Percentiles rank a stretch among this genome's conserved stretches.
phyloP scores from a whole-genome alignment of 2,797 vertebrate species.

The Delichon dasypus region DNA sequence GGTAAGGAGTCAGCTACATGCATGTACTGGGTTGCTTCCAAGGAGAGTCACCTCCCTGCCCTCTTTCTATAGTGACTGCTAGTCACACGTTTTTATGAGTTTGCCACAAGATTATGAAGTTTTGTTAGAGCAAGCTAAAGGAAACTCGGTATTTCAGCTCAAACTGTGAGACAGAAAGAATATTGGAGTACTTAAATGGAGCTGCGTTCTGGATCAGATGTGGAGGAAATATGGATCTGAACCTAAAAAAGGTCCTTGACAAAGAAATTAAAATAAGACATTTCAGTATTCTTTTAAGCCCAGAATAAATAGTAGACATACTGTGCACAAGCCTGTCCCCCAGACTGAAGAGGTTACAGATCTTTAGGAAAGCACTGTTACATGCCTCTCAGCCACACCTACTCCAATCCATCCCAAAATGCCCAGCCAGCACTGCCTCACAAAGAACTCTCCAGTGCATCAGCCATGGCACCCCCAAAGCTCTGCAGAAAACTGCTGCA shows the following conservation, averaged over 20 bases:
- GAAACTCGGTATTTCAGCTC: neutral
- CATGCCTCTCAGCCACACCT: neutral
- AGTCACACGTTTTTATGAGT: neutral
- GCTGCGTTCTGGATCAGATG: neutral
- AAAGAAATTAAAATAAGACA: neutral
- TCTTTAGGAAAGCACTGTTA: neutral
- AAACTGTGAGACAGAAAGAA: neutral
- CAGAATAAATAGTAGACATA: neutral
- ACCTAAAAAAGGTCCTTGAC: neutral
- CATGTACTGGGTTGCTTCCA: fast-evolving
- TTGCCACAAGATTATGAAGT: neutral
- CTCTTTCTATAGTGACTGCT: neutral
- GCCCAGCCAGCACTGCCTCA: neutral
- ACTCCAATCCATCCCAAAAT: neutral
- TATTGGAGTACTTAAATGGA: neutral
- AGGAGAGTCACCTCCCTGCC: neutral
- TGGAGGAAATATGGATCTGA: neutral
- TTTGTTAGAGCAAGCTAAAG: neutral
- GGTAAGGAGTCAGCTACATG: constrained; percentile 72
- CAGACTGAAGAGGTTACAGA: neutral
- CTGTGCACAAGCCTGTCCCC: neutral
- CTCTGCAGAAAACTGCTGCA: neutral
- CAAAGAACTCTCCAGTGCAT: neutral
- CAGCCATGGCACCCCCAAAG: neutral
- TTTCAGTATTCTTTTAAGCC: neutral